These are phyloP conservation scores for Zosterops borbonicus DNA, from an alignment of 2,113 vertebrate species.

Conservation along the genomic window DNA sequence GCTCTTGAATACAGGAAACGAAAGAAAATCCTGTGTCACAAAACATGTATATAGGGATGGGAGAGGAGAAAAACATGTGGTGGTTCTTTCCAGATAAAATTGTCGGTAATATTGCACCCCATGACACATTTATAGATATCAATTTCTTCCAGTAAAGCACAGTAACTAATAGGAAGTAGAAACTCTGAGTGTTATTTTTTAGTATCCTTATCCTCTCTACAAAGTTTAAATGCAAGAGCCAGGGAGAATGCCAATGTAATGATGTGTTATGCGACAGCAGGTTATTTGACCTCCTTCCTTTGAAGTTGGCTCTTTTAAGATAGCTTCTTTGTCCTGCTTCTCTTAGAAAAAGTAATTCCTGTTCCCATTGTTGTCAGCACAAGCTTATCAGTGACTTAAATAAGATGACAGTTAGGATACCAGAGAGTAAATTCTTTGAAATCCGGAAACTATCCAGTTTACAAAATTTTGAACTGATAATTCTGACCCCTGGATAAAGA, in stretches of 20 bases:
- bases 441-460: not conserved
- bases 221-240: slow-evolving; percentile 18
- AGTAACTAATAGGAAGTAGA: slow-evolving; percentile 33
- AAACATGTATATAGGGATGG: not conserved
- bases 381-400: slow-evolving; percentile 30
- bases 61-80: not conserved
- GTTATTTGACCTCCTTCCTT: slow-evolving; percentile 47
- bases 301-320: slow-evolving; percentile 31
- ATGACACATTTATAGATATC: not conserved
- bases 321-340: slow-evolving; percentile 20
- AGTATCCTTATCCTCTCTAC: slow-evolving; percentile 3
- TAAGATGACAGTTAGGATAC: not conserved
- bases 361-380: not conserved
- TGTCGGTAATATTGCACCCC: not conserved
- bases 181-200: not conserved
- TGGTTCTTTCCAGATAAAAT: not conserved
- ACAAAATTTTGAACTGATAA: not conserved
- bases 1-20: not conserved
- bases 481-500: not conserved
- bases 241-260: slow-evolving; percentile 2
- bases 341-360: slow-evolving; percentile 4
- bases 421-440: not conserved
- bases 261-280: not conserved
- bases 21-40: not conserved
- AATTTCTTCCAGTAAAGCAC: slow-evolving; percentile 27